Evolutionary conservation across 2,113 vertebrate genomes (phyloP).

Genomic region (Petrocephalus zakoni): DNA sequence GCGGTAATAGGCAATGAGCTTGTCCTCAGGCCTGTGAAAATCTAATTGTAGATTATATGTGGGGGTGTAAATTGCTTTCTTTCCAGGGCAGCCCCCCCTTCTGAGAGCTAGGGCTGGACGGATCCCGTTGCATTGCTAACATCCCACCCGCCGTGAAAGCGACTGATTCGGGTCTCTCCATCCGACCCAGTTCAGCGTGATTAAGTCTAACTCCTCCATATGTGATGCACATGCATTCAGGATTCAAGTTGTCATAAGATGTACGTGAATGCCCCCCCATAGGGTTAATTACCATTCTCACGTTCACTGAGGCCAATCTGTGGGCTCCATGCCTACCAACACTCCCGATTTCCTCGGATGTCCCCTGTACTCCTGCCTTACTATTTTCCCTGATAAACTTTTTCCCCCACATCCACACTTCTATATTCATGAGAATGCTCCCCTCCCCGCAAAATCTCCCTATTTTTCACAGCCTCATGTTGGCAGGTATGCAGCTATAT

Average conservation of each 20-base stretch:
- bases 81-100: constrained; percentile 9
- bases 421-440: not conserved
- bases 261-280: no score
- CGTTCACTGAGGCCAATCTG: not conserved
- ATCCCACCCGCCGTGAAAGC: constrained; percentile 8
- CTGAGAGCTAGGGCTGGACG: not conserved
- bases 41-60: constrained; percentile 7
- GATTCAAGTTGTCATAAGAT: no score
- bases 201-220: not conserved
- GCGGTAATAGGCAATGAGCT: not conserved
- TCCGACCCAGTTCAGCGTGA: constrained; percentile 5
- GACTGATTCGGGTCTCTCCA: not conserved
- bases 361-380: not conserved
- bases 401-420: not conserved
- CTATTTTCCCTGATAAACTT: not conserved
- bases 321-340: not conserved
- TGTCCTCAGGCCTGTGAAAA: not conserved
- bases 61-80: not conserved
- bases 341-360: not conserved
- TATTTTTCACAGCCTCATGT: not conserved
- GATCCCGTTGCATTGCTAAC: not conserved
- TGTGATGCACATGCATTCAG: not conserved
- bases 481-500: not conserved
- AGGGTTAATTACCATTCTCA: no score
- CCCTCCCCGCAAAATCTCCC: not conserved